Evolutionary conservation across 2,797 vertebrate genomes (phyloP).

Genomic region (Etheostoma nigrum): DNA sequence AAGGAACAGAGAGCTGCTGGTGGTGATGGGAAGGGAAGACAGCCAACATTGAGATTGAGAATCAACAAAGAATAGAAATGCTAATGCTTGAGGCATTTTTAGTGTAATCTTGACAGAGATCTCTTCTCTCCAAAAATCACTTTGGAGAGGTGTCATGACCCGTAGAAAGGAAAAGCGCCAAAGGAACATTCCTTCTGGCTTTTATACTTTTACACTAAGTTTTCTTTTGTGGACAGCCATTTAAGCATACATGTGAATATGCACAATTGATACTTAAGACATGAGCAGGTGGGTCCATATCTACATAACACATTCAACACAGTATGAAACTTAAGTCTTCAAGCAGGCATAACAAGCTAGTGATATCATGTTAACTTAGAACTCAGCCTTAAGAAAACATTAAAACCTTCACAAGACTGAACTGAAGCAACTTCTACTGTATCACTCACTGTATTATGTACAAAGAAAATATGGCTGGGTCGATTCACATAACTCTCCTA

Average conservation of each 20-base stretch:
- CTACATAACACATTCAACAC: no score
- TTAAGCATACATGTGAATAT: neutral
- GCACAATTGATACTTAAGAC: no score
- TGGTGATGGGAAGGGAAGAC: conserved; percentile 34
- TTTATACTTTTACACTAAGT: neutral
- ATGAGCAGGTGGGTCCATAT: no score
- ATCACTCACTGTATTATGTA: no score
- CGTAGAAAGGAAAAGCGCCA: conserved; percentile 13
- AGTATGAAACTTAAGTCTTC: no score
- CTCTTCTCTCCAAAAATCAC: conserved; percentile 23
- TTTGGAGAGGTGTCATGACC: conserved; percentile 40
- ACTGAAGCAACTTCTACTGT: no score
- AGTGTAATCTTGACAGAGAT: conserved; percentile 16
- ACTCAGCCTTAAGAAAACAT: no score
- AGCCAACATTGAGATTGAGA: conserved; percentile 25
- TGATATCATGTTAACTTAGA: no score
- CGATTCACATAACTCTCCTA: no score
- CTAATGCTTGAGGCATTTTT: conserved; percentile 28
- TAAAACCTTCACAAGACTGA: no score
- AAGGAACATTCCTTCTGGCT: conserved; percentile 11
- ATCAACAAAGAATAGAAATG: conserved; percentile 46
- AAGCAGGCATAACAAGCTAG: no score
- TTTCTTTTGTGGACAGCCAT: neutral
- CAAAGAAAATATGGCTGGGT: no score
- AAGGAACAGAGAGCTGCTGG: conserved; percentile 36